Conservation (phyloP, 2,797 vertebrate species). For the Garrulus glandarius region DNA sequence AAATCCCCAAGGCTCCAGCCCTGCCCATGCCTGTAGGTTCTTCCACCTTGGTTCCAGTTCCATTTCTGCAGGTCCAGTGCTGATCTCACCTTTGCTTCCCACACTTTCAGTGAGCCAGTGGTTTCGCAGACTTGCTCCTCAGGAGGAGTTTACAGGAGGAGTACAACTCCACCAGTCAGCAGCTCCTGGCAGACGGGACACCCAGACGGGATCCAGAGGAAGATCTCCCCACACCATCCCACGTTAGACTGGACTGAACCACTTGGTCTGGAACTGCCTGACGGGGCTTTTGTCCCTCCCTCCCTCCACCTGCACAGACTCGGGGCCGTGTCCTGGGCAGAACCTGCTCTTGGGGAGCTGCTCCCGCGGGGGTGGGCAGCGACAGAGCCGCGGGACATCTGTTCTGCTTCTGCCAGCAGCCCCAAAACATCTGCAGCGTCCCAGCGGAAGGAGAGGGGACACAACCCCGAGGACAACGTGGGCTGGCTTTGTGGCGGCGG, state of each 20-base stretch:
- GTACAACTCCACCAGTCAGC: neutral
- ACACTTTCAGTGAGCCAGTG: neutral
- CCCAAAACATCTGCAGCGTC: neutral
- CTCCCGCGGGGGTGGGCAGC: neutral
- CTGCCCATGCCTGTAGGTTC: rapidly evolving
- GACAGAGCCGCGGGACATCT: neutral
- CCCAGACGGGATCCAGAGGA: rapidly evolving
- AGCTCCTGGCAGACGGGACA: neutral
- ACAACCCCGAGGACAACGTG: neutral
- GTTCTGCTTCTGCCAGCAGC: neutral
- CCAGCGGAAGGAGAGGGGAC: neutral
- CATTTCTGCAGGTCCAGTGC: neutral
- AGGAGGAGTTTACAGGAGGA: neutral
- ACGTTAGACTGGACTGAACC: rapidly evolving
- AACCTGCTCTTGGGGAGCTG: neutral
- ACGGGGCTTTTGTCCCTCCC: rapidly evolving
- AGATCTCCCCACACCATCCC: neutral
- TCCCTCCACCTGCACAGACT: neutral
- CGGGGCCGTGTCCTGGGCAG: rapidly evolving
- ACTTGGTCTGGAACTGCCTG: neutral
- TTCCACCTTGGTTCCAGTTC: neutral
- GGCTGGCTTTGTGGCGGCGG: neutral
- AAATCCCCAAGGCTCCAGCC: neutral
- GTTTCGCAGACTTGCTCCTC: neutral
- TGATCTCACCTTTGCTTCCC: neutral